Percentiles rank a stretch among this genome's conserved stretches.
Evolutionary conservation across 2,113 vertebrate species (phyloP).

Genomic region (Anguilla japonica): DNA sequence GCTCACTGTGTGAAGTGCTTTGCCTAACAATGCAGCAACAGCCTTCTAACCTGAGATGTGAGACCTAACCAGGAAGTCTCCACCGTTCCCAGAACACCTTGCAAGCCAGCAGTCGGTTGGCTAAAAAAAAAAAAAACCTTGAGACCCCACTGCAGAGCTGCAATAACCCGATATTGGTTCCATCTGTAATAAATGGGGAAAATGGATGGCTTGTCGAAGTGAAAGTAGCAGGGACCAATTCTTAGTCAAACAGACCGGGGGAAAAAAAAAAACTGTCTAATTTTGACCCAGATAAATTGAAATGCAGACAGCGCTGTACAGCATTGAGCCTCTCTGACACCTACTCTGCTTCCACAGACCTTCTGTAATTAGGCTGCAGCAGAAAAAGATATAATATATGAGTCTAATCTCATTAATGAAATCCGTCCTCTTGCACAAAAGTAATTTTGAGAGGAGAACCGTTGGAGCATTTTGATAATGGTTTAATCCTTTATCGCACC

Average conservation of each 20-base stretch:
- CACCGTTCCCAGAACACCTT: background rate
- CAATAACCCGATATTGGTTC: background rate
- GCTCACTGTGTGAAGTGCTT: background rate
- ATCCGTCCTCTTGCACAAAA: conserved; percentile 15
- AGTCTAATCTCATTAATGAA: conserved; percentile 19
- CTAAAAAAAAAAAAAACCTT: background rate
- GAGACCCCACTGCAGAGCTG: background rate
- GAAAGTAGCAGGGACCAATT: background rate
- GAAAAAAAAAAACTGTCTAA: background rate
- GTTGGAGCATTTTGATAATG: conserved; percentile 73
- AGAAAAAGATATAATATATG: conserved; percentile 21
- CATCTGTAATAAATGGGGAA: background rate
- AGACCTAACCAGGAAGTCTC: background rate
- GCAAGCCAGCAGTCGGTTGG: background rate
- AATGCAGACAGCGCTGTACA: background rate
- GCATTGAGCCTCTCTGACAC: background rate
- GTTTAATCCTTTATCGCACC: conserved; percentile 87
- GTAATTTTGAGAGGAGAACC: conserved; percentile 18
- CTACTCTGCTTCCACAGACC: background rate
- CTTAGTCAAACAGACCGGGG: background rate
- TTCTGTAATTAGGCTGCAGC: background rate
- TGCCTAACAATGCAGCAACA: background rate
- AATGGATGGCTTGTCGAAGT: background rate
- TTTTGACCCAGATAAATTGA: background rate
- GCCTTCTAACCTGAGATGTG: background rate